Evolutionary conservation across 2,888 invertebrate species (phyloP).

Genomic region (Dicyrtomina minuta): DNA sequence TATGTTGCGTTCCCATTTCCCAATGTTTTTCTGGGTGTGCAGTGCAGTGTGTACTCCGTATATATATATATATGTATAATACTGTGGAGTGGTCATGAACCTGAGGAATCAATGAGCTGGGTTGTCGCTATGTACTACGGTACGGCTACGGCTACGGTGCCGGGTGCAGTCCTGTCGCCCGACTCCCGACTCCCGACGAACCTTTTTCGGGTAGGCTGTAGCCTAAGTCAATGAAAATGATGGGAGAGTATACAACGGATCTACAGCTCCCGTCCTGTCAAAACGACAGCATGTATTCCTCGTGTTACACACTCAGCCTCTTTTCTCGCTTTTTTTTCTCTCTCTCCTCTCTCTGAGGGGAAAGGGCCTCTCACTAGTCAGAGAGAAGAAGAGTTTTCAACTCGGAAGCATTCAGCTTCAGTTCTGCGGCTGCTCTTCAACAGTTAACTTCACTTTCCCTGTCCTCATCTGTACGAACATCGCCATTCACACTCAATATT

Average conservation of each 20-base stretch:
- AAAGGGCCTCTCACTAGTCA: background rate
- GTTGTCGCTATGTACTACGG: no score
- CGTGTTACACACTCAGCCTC: background rate
- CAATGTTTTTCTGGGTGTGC: no score
- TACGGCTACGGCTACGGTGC: no score
- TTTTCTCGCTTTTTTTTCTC: background rate
- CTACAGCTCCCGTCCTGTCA: background rate
- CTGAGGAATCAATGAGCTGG: no score
- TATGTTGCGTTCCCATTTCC: no score
- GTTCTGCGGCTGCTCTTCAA: conserved; percentile 32
- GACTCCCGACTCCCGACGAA: no score
- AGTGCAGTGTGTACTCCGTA: no score
- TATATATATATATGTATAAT: no score
- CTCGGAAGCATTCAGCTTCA: background rate
- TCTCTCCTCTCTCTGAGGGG: conserved; percentile 4
- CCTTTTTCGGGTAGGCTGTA: conserved; percentile 11
- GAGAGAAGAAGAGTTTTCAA: background rate
- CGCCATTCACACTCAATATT: conserved; percentile 2
- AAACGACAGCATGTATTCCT: background rate
- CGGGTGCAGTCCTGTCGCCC: no score
- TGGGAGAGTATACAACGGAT: background rate
- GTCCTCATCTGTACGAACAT: conserved; percentile 3
- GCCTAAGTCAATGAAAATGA: background rate
- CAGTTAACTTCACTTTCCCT: conserved; percentile 20
- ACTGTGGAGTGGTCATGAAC: no score